Evolutionary conservation across 1,140 invertebrate genomes (phyloP), one percentile per base, ranked within the genome.

Genomic region (Bradynema listronoti): DNA sequence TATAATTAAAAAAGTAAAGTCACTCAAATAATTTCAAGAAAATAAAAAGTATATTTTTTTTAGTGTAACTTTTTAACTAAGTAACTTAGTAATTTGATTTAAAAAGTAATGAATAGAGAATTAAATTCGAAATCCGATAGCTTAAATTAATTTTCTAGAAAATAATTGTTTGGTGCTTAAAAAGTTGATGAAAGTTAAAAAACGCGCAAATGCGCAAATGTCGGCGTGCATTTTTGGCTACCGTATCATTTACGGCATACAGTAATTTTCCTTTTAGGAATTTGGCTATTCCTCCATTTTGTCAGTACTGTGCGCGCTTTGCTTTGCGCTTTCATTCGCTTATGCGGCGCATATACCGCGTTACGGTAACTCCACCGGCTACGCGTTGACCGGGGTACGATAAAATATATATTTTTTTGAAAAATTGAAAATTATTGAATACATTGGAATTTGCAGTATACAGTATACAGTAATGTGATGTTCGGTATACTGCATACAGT

Each of bases 211-310:
- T 9, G 22, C 33, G 11, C 22, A 45, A 11, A n/a, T 16, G n/a
- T 42, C 49, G 32, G n/a, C n/a, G n/a, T n/a, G n/a, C n/a, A n/a
- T n/a, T n/a, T n/a, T n/a, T n/a, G n/a, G n/a, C n/a, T n/a, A n/a
- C n/a, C n/a, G n/a, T n/a, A n/a, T n/a, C n/a, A n/a, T n/a, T n/a
- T n/a, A n/a, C n/a, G n/a, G n/a, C n/a, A n/a, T n/a, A n/a, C n/a
- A n/a, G n/a, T n/a, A 9, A 52, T 6, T 58, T 7, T 14, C 50
- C 2, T 53, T 62, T 0, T 30, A 67, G 68, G 65, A 67, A 56
- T 67, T 67, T 54, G 61, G 69, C 19, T 67, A 67, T 52, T 67
- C 65, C 5, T 32, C 63, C 9, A 58, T 67, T 29, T 51, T 67
- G 7, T 39, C 65, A 0, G 42, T 71, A 19, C 61, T 67, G 3